Evolutionary conservation across 2,888 invertebrate species (phyloP), one percentile per base, ranked within the genome.

Genomic region (Drosophila subquinaria): DNA sequence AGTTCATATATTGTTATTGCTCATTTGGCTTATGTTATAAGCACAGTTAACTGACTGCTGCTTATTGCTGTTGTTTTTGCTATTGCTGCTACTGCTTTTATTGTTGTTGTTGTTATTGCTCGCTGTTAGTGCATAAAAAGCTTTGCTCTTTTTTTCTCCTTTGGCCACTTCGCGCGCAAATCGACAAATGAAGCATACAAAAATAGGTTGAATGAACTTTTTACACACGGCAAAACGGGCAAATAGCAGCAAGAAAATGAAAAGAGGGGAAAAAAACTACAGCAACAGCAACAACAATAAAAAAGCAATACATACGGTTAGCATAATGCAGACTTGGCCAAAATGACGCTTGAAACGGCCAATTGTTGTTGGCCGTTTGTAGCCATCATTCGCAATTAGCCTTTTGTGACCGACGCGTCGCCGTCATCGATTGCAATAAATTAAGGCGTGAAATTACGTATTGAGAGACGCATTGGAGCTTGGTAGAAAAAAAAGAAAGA

Each of bases 171-270:
- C n/a, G 71, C 70, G 69, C 70, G 82, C 71, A 71, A 76, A 75
- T 75, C 69, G 64, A 69, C 86, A 79, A 88, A 88, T 79, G 83
- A 85, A 85, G 81, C 86, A 86, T 79, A 75, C 51, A 65, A 76
- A 69, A 69, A 66, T 60, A 76, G 57, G 84, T 86, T 85, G 76
- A 88, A 82, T 88, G 84, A 88, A 84, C 84, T 78, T 82, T 86
- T 74, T 68, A 76, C 77, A 86, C 66, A 79, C 59, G 20, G 15
- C 51, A 61, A 51, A 62, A 23, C 27, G 48, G 45, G 23, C 45
- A 33, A 60, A 65, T 13, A 20, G 52, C 65, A 64, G 47, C 47
- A 71, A 65, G 53, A 55, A 47, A 68, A 62, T 48, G 42, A 38
- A 60, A 70, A 43, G 45, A 57, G 45, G 35, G 43, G n/a, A 33